Evolutionary conservation across 2,113 vertebrate species (phyloP).

Genomic region (Podarcis cretensis): DNA sequence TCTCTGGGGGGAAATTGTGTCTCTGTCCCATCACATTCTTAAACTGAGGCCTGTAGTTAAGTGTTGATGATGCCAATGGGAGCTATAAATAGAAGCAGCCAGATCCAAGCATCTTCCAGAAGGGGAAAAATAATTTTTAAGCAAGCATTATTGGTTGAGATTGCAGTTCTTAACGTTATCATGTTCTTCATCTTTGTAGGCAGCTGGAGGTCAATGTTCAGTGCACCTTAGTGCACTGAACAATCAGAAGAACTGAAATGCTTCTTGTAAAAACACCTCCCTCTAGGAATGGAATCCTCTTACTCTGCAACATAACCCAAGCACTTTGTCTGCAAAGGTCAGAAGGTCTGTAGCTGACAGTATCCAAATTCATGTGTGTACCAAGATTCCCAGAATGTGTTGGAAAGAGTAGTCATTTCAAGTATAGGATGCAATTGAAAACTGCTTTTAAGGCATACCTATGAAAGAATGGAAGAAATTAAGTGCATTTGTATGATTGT

Average conservation of each 20-base stretch:
- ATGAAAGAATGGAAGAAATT: background rate
- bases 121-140: background rate
- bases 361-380: background rate
- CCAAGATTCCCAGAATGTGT: background rate
- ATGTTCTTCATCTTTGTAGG: background rate
- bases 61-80: background rate
- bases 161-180: background rate
- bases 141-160: background rate
- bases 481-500: background rate
- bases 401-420: background rate
- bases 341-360: background rate
- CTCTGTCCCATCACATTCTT: background rate
- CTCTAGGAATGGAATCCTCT: background rate
- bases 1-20: background rate
- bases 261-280: constrained; percentile 2
- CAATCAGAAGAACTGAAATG: background rate
- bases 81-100: background rate
- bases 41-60: background rate
- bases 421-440: background rate
- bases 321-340: background rate
- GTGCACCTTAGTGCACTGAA: background rate
- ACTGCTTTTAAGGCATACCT: background rate
- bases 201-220: background rate
- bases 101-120: background rate
- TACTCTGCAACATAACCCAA: background rate